Base-by-base conservation (phyloP, 2,888 invertebrate genomes). In the Craniophora ligustri region DNA sequence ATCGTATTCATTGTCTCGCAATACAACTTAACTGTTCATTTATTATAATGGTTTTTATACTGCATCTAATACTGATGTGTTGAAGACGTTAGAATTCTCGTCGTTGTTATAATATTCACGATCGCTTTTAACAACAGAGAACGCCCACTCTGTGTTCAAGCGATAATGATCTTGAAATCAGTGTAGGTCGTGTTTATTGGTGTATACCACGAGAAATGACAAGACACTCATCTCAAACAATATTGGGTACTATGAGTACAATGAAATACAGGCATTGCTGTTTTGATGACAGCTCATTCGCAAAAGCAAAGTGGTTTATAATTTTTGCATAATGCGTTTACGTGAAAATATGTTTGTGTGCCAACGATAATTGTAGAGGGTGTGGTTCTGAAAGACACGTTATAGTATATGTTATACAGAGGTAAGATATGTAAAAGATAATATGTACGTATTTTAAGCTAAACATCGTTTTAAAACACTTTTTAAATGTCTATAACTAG, bases 181-280 rank as follows among this genome's bases (percentile, higher is more conserved):
- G 86, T 87, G 91, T 92, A 90, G 91, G 92, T 83, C 79, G 89
- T 81, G 85, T 87, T 89, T 89, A 88, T 88, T 85, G 81, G 77
- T 82, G 80, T 78, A 72, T 72, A 67, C 68, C 73, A 34, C 69
- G 59, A 72, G 63, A 58, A 26, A 26, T 3, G n/a, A 26, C 26
- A 5, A 26, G 49, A 63, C 67, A 66, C 70, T 75, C 72, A 76
- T 78, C 75, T 62, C 70, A 69, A 75, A 81, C 71, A 76, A 68
- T 72, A 57, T 70, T 67, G 51, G 64, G 65, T 63, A 55, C n/a
- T n/a, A n/a, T n/a, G n/a, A 66, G 64, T 73, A 53, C 67, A 66
- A 56, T 41, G 46, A 64, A n/a, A 42, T 62, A 58, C 42, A 63
- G 60, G 50, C 54, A 48, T 2, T 67, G 64, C 67, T 65, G 55